Evolutionary conservation across 2,797 vertebrate species (phyloP).

Genomic region (Labeo calbasu): DNA sequence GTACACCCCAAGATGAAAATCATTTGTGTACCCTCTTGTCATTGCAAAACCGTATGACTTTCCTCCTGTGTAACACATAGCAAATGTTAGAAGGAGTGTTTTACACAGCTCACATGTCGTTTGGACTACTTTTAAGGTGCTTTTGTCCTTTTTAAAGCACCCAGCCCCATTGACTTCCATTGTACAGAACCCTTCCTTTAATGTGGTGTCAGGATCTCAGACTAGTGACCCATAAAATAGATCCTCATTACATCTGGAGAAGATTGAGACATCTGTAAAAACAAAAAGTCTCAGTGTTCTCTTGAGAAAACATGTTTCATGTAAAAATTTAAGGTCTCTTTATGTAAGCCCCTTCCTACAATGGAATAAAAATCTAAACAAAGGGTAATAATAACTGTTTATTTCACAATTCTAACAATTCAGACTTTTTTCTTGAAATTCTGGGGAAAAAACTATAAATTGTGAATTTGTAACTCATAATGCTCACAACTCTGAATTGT

Average conservation of each 20-base stretch:
- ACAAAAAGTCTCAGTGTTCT: background rate
- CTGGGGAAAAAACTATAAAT: background rate
- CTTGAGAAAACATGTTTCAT: background rate
- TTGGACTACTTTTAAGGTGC: background rate
- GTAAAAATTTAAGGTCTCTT: background rate
- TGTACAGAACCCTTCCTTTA: background rate
- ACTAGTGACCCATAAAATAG: background rate
- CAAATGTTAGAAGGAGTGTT: background rate
- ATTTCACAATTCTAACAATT: background rate
- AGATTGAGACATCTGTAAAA: slow-evolving; percentile 2
- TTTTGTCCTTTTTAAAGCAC: background rate
- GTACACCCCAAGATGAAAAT: background rate
- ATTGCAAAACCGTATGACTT: background rate
- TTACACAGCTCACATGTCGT: background rate
- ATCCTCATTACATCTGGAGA: background rate
- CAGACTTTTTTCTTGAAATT: background rate
- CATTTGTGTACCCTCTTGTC: background rate
- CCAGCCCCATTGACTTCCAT: background rate
- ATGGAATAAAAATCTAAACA: background rate
- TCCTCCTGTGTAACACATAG: background rate
- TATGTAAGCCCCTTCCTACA: background rate
- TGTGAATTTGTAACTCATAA: background rate
- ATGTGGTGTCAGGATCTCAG: background rate
- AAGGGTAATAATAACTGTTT: background rate
- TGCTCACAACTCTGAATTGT: too few species aligned